Evolutionary conservation across 2,797 vertebrate genomes (phyloP).

Genomic region (Crocodylus rhombifer): DNA sequence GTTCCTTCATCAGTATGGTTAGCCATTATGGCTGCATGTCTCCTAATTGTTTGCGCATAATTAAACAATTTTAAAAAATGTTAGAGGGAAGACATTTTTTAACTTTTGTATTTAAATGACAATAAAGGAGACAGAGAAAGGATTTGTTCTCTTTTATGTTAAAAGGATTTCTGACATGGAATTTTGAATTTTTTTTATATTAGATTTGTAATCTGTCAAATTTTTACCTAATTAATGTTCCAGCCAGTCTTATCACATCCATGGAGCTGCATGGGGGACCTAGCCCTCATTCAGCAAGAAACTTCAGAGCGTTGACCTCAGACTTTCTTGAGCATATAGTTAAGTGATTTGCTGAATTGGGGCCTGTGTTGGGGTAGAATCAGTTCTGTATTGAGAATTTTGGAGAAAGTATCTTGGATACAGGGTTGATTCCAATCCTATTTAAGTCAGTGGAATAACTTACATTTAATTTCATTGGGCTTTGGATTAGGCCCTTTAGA

Average conservation of each 20-base stretch:
- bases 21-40: constrained; percentile 35
- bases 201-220: neutral
- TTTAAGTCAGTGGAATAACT: neutral
- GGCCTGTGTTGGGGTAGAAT: neutral
- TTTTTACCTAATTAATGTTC: neutral
- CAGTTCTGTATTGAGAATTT: neutral
- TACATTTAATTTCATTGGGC: neutral
- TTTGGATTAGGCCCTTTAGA: neutral
- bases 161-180: neutral
- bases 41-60: constrained; percentile 51
- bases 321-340: neutral
- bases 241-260: neutral
- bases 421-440: neutral
- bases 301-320: constrained; percentile 6
- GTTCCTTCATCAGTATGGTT: constrained; percentile 48
- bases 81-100: constrained; percentile 68
- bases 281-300: neutral
- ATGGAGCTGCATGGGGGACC: neutral
- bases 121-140: constrained; percentile 45
- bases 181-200: neutral
- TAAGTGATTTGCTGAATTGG: neutral
- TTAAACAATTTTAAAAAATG: constrained; percentile 66
- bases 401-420: fast-evolving
- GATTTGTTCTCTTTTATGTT: constrained; percentile 66
- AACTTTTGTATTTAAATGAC: constrained; percentile 71